phyloP scores from a whole-genome alignment of 1,140 invertebrate genomes.

The Zelostemma sp. region DNA sequence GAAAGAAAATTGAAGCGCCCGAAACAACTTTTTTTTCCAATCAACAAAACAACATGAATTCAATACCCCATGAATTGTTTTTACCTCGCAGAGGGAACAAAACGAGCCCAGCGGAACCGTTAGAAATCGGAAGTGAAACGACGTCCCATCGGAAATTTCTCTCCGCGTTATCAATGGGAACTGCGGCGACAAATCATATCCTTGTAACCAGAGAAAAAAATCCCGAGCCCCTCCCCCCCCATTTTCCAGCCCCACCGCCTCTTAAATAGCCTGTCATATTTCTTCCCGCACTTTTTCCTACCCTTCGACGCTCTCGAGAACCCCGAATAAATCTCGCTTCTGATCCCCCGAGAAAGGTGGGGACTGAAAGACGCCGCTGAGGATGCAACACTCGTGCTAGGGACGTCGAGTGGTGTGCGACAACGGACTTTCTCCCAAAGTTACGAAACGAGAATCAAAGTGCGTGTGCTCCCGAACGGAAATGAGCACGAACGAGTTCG shows the following conservation, averaged over 20 bases:
- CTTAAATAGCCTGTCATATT: no score
- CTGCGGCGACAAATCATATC: conserved; percentile 22
- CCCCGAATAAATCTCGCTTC: conserved; percentile 31
- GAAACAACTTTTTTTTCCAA: background rate
- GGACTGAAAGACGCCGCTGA: conserved; percentile 25
- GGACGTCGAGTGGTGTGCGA: conserved; percentile 5
- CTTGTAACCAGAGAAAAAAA: conserved; percentile 13
- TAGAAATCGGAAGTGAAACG: no score
- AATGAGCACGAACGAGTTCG: no score
- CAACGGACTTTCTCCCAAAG: conserved; percentile 6
- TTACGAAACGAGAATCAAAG: no score
- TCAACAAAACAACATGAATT: no score
- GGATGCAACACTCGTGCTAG: conserved; percentile 39
- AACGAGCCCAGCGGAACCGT: background rate
- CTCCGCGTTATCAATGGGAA: conserved; percentile 3
- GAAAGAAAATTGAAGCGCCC: no score
- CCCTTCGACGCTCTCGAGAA: conserved; percentile 29
- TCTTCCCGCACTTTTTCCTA: conserved; percentile 1
- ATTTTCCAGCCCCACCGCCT: background rate
- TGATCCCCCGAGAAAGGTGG: conserved; percentile 25
- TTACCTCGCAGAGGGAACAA: background rate
- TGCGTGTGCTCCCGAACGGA: no score
- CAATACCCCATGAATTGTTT: background rate
- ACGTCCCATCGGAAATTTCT: no score
- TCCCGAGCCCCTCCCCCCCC: background rate